Percentiles rank a stretch among this genome's conserved stretches.
These are phyloP conservation scores for Petrocephalus schoutedeni DNA, from an alignment of 2,797 vertebrate species.

Conservation along the genomic window DNA sequence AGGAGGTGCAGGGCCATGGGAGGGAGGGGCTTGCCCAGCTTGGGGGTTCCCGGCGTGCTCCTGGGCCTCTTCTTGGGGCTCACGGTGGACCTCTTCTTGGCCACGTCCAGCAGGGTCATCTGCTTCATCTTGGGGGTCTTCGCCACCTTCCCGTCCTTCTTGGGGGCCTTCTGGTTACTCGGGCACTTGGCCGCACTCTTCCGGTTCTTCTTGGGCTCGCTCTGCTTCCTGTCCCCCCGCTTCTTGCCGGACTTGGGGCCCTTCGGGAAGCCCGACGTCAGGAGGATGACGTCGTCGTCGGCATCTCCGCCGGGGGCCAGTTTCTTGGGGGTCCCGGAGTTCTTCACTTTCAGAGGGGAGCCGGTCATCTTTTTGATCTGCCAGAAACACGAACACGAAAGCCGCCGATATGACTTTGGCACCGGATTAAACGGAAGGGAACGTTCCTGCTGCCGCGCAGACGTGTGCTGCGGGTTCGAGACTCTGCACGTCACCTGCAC, in stretches of 20 bases:
- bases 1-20: slow-evolving; percentile 89
- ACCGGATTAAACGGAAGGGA: neutral
- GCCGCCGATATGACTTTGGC: neutral
- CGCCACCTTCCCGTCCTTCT: slow-evolving; percentile 72
- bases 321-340: slow-evolving; percentile 73
- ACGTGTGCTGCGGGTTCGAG: neutral
- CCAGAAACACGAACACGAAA: slow-evolving; percentile 10
- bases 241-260: slow-evolving; percentile 36
- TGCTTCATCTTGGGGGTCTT: slow-evolving; percentile 92
- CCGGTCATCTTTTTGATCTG: slow-evolving; percentile 78
- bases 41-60: slow-evolving; percentile 67
- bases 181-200: slow-evolving; percentile 60
- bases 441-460: neutral
- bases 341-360: slow-evolving; percentile 86
- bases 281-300: slow-evolving; percentile 38
- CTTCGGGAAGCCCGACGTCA: slow-evolving; percentile 13
- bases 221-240: slow-evolving; percentile 52
- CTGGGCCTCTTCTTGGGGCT: slow-evolving; percentile 69
- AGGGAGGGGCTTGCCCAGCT: slow-evolving; percentile 82
- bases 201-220: slow-evolving; percentile 70
- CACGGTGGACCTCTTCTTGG: slow-evolving; percentile 71
- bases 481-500: slow-evolving; percentile 56
- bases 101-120: slow-evolving; percentile 88
- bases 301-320: slow-evolving; percentile 37
- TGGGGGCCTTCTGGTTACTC: slow-evolving; percentile 76